A percentile compares a stretch with the other conserved stretches of the same genome.
These are phyloP conservation scores for Recurvirostra avosetta DNA, from an alignment of 2,113 vertebrate genomes.

Conservation along the genomic window DNA sequence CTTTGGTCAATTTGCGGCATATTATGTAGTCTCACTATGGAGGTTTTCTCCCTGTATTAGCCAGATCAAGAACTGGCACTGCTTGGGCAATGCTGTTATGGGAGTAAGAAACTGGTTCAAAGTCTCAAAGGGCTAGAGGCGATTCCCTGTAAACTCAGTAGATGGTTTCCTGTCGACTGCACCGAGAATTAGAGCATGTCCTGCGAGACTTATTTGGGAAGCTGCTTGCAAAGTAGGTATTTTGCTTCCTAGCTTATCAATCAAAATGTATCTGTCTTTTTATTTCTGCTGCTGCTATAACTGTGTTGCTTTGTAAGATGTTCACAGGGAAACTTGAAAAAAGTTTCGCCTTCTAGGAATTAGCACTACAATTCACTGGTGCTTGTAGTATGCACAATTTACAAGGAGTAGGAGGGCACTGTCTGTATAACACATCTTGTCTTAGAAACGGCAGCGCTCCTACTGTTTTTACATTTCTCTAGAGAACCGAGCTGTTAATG, in stretches of 20 bases:
- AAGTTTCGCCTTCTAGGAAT: not conserved
- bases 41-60: not conserved
- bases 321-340: not conserved
- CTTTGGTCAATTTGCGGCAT: not conserved
- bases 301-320: not conserved
- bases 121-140: not conserved
- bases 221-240: not conserved
- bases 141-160: not conserved
- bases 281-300: not conserved
- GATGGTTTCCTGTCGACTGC: not conserved
- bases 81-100: not conserved
- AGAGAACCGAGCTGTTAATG: not conserved
- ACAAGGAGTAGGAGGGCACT: not conserved
- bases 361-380: not conserved
- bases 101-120: not conserved
- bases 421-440: not conserved
- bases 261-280: not conserved
- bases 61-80: not conserved
- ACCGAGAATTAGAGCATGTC: not conserved
- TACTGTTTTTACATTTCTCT: not conserved
- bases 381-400: not conserved
- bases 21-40: not conserved
- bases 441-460: not conserved
- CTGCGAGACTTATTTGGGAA: not conserved
- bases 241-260: not conserved